Conservation (phyloP, 92 coral and sea anemone genomes). For the Phenganax marumi region DNA sequence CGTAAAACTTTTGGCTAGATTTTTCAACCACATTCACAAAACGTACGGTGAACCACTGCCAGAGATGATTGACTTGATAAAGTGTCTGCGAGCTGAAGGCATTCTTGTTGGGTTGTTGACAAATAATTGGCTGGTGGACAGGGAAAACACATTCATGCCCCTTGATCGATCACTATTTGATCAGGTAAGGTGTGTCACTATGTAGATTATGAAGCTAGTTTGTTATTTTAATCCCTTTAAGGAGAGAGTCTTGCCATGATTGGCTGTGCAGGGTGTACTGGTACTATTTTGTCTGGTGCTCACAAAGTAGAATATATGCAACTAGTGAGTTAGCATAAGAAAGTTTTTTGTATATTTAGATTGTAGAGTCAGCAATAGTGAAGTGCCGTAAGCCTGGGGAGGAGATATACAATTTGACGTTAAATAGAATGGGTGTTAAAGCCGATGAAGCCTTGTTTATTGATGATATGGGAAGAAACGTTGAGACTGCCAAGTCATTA, state of each 20-base stretch:
- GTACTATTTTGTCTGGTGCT: neutral
- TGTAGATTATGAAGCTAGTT: too few relatives aligned
- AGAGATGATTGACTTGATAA: slow-evolving; percentile 68
- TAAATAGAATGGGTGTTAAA: slow-evolving; percentile 67
- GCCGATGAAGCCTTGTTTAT: slow-evolving; percentile 85
- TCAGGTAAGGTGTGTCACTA: slow-evolving; percentile 61
- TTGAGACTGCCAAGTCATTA: slow-evolving; percentile 74
- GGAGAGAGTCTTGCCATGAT: too few relatives aligned
- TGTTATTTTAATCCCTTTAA: too few relatives aligned
- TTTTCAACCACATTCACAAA: slow-evolving; percentile 61
- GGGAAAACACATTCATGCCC: slow-evolving; percentile 72
- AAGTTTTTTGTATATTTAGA: slow-evolving; percentile 42
- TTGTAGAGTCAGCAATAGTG: slow-evolving; percentile 84
- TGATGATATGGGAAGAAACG: slow-evolving; percentile 80
- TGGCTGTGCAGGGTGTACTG: neutral
- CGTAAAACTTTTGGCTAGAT: slow-evolving; percentile 20
- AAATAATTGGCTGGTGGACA: slow-evolving; percentile 77
- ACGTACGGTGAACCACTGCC: slow-evolving; percentile 67
- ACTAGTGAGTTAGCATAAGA: neutral
- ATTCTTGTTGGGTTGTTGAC: slow-evolving; percentile 86
- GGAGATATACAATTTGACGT: slow-evolving; percentile 58
- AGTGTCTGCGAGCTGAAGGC: slow-evolving; percentile 79
- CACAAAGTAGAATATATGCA: neutral
- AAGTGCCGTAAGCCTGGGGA: slow-evolving; percentile 79
- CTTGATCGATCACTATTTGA: slow-evolving; percentile 80